Base-by-base conservation (phyloP, 2,797 vertebrate genomes). In the Todus mexicanus region DNA sequence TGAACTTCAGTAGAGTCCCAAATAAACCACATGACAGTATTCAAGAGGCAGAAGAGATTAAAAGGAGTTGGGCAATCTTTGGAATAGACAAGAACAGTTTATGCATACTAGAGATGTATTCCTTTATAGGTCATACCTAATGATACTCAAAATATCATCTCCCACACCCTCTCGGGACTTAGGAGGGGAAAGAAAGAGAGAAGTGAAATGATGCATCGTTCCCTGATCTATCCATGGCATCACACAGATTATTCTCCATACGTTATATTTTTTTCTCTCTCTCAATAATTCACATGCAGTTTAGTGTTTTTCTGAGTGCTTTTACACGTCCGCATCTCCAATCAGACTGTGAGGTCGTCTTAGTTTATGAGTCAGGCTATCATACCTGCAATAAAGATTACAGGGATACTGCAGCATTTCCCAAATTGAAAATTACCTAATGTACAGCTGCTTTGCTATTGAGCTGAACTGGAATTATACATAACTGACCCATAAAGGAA, bases 141-240 rank as follows among this genome's bases (percentile, higher is more conserved):
- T 63, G 61, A 92, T 54, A 84, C 29, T 21, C 70, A 77, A 93
- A 95, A 95, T 74, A 89, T 60, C 71, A 86, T 91, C 70, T 74
- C 64, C 70, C 53, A 89, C 2, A 8, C 57, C 38, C 11, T 82
- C 43, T 48, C 40, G 84, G 78, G 68, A 70, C 29, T 64, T 38
- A 63, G n/a, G 35, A 92, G 16, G 15, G 31, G 14, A 79, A 90
- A 85, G 22, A 85, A 83, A 38, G 16, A 84, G 23, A 48, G 68
- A 79, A 83, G 11, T 31, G 57, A 89, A 87, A 91, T 43, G n/a
- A 64, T 0, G 1, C 31, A 27, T 42, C 61, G 68, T 42, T 69
- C 18, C 19, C n/a, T 37, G 60, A 77, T 61, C 54, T 87, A 48
- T 57, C 61, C 43, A 43, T 0, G 0, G 25, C 37, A 70, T 43